Evolutionary conservation across 1,140 invertebrate species (phyloP), one percentile per base, ranked within the genome.

Genomic region (Bombus breviceps): DNA sequence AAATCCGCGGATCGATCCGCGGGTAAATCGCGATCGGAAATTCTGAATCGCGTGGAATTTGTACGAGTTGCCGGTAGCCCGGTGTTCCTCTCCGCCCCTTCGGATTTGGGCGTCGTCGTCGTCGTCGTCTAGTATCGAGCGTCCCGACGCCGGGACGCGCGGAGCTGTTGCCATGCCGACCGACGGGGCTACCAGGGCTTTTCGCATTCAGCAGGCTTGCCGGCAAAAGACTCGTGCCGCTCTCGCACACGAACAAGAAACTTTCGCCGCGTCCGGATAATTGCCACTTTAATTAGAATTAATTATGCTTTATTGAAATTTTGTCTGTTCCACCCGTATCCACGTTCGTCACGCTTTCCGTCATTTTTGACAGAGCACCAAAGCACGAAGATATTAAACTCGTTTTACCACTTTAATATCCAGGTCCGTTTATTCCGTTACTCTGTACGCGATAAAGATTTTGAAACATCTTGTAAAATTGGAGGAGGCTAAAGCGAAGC

Each of bases 111-210:
- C 94, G 94, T 85, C 88, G 86, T 83, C 86, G 80, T 53, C 85
- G 85, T 89, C 85, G 89, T 93, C 93, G 94, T 94, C 93, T 94
- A 95, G 94, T 95, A 95, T 95, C 94, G 94, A 95, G 94, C 94
- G 93, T 91, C 92, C 92, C 91, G 93, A 95, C 91, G 93, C 94
- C 93, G 93, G 94, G 94, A 94, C 94, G 94, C 93, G 87, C 90
- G 87, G 93, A 94, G 93, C 94, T 94, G 94, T 95, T 95, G 91
- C 94, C 94, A 95, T 95, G 94, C 90, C 94, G 92, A 95, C 95
- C 94, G 94, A 93, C 94, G 88, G 92, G 86, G 93, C 92, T 92
- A 92, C 85, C 92, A 90, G 93, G 91, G 91, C 92, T 94, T 93
- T 94, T 93, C 91, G 88, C 89, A 91, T 93, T 93, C 90, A 89